Conservation (phyloP, 2,888 invertebrate species). For the Tenthredo distinguenda region DNA sequence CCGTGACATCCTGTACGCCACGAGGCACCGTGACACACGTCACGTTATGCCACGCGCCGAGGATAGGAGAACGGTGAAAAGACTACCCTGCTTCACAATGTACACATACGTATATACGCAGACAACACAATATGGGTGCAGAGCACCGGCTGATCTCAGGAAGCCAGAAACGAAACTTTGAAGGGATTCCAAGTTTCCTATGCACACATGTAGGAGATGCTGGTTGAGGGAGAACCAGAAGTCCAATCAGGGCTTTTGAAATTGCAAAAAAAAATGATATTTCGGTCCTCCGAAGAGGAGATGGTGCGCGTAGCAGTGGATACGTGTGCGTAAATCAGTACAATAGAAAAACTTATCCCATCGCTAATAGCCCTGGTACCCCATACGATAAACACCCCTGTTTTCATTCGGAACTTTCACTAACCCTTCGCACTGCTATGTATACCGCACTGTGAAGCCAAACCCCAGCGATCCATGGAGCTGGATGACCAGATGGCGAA, state of each 20-base stretch:
- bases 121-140: neutral
- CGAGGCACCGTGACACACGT: constrained; percentile 63
- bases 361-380: constrained; percentile 77
- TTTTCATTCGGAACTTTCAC: constrained; percentile 77
- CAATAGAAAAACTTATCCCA: constrained; percentile 76
- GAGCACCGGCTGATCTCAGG: neutral
- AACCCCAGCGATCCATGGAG: constrained; percentile 35
- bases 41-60: neutral
- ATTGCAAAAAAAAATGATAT: neutral
- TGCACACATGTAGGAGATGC: neutral
- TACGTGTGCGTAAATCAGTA: constrained; percentile 66
- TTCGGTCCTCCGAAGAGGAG: neutral
- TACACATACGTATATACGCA: neutral
- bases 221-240: neutral
- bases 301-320: neutral
- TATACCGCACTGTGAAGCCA: constrained; percentile 40
- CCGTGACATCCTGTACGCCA: constrained; percentile 72
- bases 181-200: constrained; percentile 2
- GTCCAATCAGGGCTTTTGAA: neutral
- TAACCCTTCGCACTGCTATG: constrained; percentile 68
- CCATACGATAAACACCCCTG: constrained; percentile 65
- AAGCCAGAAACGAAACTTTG: neutral
- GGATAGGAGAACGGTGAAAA: neutral
- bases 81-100: constrained; percentile 4
- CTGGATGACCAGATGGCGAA: constrained; percentile 72